Percentiles rank a stretch among this genome's conserved stretches.
Conservation (phyloP, 2,888 invertebrate genomes). For the Meganola albula region DNA sequence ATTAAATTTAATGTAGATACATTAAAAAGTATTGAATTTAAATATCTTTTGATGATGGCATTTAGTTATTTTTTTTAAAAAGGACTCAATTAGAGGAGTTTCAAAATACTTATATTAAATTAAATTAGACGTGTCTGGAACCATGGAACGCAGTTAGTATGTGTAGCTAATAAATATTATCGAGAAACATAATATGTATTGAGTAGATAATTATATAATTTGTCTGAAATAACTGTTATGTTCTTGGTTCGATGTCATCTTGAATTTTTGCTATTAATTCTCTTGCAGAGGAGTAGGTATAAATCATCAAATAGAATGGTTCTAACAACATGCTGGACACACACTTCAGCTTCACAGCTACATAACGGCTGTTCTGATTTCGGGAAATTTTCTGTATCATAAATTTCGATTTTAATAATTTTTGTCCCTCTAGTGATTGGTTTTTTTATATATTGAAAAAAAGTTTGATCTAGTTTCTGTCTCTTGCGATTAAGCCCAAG, state of each 20-base stretch:
- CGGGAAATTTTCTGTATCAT: not conserved
- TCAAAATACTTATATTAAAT: not conserved
- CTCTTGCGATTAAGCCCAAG: not conserved
- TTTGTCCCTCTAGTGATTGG: not conserved
- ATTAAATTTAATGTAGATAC: no score
- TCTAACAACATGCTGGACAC: not conserved
- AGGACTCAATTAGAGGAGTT: not conserved
- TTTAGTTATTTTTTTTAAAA: no score
- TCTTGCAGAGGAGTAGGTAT: not conserved
- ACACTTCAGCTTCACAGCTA: not conserved
- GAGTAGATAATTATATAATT: not conserved
- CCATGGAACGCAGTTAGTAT: not conserved
- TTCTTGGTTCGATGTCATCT: not conserved
- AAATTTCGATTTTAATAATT: not conserved
- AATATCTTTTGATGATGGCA: no score
- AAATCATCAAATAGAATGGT: not conserved
- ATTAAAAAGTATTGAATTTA: no score
- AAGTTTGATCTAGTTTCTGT: not conserved
- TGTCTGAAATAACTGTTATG: not conserved
- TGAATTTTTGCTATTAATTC: not conserved
- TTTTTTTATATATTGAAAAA: slow-evolving; percentile 1
- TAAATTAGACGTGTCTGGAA: not conserved
- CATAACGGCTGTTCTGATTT: not conserved
- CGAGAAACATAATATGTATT: not conserved
- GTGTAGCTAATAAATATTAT: not conserved